Evolutionary conservation across 2,888 invertebrate species (phyloP).

Genomic region (Trypoxylon attenuatum): DNA sequence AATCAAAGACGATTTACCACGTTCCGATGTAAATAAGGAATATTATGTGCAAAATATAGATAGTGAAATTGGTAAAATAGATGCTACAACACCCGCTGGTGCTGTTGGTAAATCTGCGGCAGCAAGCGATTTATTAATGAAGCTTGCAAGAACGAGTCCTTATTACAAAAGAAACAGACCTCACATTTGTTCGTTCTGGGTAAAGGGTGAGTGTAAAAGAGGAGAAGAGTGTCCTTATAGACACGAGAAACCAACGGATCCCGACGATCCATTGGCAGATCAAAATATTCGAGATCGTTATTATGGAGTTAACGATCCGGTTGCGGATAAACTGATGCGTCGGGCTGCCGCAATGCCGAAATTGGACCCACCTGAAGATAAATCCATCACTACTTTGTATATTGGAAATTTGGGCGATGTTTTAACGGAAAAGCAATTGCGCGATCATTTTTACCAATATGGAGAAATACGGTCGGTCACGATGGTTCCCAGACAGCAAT

Average conservation of each 20-base stretch:
- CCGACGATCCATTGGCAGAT: conserved; percentile 96
- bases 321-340: conserved; percentile 94
- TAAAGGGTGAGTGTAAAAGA: conserved; percentile 97
- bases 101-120: conserved; percentile 84
- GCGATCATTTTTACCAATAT: conserved; percentile 98
- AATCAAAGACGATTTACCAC: conserved; percentile 92
- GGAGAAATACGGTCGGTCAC: conserved; percentile 97
- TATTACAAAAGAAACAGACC: conserved; percentile 97
- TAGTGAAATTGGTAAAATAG: conserved; percentile 79
- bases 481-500: conserved; percentile 93
- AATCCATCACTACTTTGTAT: conserved; percentile 96
- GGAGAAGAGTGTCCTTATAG: conserved; percentile 98
- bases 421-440: conserved; percentile 91
- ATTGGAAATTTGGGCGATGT: conserved; percentile 96
- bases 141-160: conserved; percentile 93
- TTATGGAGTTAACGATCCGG: conserved; percentile 96
- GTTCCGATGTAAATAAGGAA: conserved; percentile 96
- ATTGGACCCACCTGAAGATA: conserved; percentile 96
- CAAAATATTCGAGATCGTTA: conserved; percentile 97
- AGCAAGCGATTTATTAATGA: conserved; percentile 87
- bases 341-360: conserved; percentile 95
- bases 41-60: conserved; percentile 95
- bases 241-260: conserved; percentile 97
- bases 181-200: conserved; percentile 98
- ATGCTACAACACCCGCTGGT: conserved; percentile 76